Evolutionary conservation across 2,113 vertebrate species (phyloP).

Genomic region (Oophaga pumilio): DNA sequence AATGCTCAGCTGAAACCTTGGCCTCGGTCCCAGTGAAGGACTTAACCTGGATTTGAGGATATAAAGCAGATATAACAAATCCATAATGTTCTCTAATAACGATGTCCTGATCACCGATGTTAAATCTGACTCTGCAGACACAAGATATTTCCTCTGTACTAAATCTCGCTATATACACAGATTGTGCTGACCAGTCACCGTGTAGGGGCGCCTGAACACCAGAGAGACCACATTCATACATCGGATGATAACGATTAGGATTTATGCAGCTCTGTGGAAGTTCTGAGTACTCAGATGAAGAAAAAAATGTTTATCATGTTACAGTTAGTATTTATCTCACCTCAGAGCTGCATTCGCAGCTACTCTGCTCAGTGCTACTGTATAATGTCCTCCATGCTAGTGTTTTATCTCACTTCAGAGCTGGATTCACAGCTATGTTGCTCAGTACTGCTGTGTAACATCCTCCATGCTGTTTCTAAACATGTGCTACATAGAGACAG

Average conservation of each 20-base stretch:
- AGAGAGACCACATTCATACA: background rate
- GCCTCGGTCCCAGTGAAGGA: background rate
- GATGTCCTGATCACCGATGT: background rate
- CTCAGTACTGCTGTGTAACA: too few species aligned
- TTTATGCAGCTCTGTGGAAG: background rate
- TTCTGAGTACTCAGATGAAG: too few species aligned
- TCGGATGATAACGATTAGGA: background rate
- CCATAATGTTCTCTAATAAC: conserved; percentile 3
- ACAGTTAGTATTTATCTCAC: too few species aligned
- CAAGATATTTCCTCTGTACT: background rate
- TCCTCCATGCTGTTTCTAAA: too few species aligned
- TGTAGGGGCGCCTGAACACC: background rate
- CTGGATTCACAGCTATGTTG: too few species aligned
- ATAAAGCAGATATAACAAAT: conserved; percentile 19
- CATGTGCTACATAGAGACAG: too few species aligned
- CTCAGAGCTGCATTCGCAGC: too few species aligned
- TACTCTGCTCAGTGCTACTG: too few species aligned
- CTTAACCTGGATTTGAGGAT: conserved; percentile 28
- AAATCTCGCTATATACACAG: background rate
- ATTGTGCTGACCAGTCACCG: background rate
- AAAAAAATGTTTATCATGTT: too few species aligned
- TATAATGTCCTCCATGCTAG: too few species aligned
- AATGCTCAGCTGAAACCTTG: conserved; percentile 17
- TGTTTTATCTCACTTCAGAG: too few species aligned
- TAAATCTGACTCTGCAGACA: background rate